phyloP scores from a whole-genome alignment of 2,797 vertebrate genomes.

The Hippoglossus hippoglossus region DNA sequence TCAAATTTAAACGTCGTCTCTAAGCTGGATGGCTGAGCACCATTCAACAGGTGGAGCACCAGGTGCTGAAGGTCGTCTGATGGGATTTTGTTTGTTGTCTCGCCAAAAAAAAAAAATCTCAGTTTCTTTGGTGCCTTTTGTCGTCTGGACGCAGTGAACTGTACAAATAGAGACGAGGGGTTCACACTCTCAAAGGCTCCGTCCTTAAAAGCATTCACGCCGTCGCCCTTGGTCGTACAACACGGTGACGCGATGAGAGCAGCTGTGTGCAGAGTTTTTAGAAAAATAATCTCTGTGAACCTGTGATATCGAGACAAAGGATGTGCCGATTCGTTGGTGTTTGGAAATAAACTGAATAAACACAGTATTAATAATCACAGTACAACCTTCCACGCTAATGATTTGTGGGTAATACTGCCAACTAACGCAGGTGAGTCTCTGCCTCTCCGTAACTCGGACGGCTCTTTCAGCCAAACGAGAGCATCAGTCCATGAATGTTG shows the following conservation, averaged over 20 bases:
- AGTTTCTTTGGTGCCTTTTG: not conserved
- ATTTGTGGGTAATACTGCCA: conserved; percentile 28
- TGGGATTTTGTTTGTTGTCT: not conserved
- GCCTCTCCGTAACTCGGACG: conserved; percentile 59
- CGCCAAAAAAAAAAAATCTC: too few species aligned
- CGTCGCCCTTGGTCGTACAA: not conserved
- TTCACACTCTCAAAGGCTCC: not conserved
- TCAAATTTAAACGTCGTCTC: too few species aligned
- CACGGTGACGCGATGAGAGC: too few species aligned
- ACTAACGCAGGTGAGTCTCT: conserved; percentile 37
- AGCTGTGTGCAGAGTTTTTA: too few species aligned
- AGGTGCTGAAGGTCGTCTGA: not conserved
- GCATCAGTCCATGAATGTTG: conserved; percentile 69
- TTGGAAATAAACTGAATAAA: not conserved
- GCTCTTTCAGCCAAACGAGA: conserved; percentile 72
- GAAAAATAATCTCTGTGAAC: too few species aligned
- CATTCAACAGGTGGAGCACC: not conserved
- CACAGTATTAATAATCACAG: conserved; percentile 1
- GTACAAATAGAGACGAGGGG: not conserved
- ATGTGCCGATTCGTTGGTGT: too few species aligned
- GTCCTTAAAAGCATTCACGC: not conserved
- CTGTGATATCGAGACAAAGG: too few species aligned
- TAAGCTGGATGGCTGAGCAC: too few species aligned
- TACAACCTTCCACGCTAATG: not conserved
- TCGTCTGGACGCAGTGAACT: not conserved